Evolutionary conservation across 2,113 vertebrate species (phyloP), one percentile per base, ranked within the genome.

Genomic region (Scytalopus superciliaris): DNA sequence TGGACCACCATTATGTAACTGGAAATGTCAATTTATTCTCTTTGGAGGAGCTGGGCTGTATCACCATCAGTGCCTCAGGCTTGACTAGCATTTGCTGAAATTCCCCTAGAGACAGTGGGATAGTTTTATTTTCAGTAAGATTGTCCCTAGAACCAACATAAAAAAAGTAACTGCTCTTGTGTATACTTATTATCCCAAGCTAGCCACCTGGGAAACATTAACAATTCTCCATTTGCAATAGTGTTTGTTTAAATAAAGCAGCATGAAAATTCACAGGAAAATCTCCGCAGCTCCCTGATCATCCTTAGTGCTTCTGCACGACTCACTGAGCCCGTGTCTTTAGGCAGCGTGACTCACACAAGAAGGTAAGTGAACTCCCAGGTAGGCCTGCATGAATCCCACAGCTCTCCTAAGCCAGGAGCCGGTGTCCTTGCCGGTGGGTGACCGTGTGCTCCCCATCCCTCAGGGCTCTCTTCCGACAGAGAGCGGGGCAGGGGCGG

Each of bases 401-500:
- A 70, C 63, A 17, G 15, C 12, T 68, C 59, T 70, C 86, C 25
- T 1, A 4, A 24, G 14, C n/a, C 37, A 12, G 2, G 2, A 50
- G 44, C 15, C 5, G 5, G 4, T 17, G 45, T 52, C 40, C 40
- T 53, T 49, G 70, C 53, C 10, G 24, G 10, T 1, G 8, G 3
- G 39, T 19, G 30, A 4, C 42, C 15, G 0, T 37, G 57, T 22
- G 40, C 33, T 82, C 37, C 42, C 33, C 25, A 7, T 17, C 28
- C 37, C 49, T 64, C 3, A 0, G 49, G 55, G 45, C 18, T 70
- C 57, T 76, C 53, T 14, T 53, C 56, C 27, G 39, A 3, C 70
- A 33, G n/a, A 33, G 49, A 50, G 21, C 1, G 0, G 2, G 55
- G 5, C 44, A 4, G 1, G 2, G 19, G 44, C 19, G 9, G 1